Evolutionary conservation across 2,888 invertebrate genomes (phyloP), one percentile per base, ranked within the genome.

Genomic region (Hirtodrosophila alboralis): DNA sequence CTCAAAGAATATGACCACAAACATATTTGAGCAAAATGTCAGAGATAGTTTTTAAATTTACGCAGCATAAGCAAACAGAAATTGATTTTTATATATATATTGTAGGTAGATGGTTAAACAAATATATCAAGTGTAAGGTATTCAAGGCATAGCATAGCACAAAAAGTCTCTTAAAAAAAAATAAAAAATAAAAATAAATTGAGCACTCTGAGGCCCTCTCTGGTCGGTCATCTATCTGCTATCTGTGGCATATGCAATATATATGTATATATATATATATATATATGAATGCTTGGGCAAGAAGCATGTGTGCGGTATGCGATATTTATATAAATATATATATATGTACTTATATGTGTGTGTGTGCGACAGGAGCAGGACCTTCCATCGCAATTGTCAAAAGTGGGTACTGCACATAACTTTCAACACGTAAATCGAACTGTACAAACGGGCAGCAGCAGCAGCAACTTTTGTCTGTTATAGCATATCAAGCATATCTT

Each of bases 201-300:
- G 27, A 16, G 3, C 16, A 38, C 10, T 26, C 57, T 34, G 33
- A 38, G n/a, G 14, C 40, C 21, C 16, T 40, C 45, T 31, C 36
- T 31, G 36, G 28, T 16, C n/a, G 47, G 54, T 34, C 69, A 81
- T 81, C 63, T 64, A 49, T 75, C 53, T 59, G 40, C 36, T 68
- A 62, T 64, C 83, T 57, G 53, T 75, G 80, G 40, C 54, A 65
- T 30, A 38, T 57, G 75, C 65, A 40, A 65, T 71, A 48, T 61
- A 56, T 52, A 33, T 36, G 27, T 38, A 6, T 38, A 9, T 28
- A 13, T 36, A 14, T 41, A 14, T 23, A 7, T 31, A 8, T 34
- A n/a, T 49, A 8, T 36, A 10, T 10, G 45, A 28, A 27, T 14
- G 37, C 13, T 13, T 7, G 8, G 14, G 26, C 16, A 27, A 4